Percentiles rank a stretch among this genome's conserved stretches.
Evolutionary conservation across 2,888 invertebrate genomes (phyloP).

Genomic region (Eumacrocentrus americanus): DNA sequence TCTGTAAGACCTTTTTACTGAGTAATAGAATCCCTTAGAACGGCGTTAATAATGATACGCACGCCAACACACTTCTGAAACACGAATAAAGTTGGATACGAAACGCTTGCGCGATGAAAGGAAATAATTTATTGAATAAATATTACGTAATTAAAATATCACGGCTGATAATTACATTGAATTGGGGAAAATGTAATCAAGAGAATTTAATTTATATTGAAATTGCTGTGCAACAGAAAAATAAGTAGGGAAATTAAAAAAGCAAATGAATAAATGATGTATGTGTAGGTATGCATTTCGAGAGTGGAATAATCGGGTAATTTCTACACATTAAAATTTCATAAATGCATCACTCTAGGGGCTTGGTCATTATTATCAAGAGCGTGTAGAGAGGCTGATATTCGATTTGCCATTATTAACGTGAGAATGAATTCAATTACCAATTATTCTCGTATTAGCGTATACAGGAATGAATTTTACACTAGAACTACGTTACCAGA

Average conservation of each 20-base stretch:
- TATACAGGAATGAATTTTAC: conserved; percentile 10
- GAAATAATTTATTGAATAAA: no score
- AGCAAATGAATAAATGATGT: background rate
- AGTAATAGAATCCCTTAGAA: background rate
- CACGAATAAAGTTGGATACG: no score
- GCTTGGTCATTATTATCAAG: background rate
- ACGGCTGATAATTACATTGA: background rate
- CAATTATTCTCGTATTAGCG: conserved; percentile 19
- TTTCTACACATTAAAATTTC: background rate
- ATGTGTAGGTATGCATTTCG: no score
- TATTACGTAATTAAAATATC: no score
- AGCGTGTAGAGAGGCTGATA: background rate
- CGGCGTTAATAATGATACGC: background rate
- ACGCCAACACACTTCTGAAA: no score
- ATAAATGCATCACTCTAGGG: background rate
- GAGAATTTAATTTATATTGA: no score
- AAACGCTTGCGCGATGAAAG: background rate
- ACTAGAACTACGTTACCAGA: background rate
- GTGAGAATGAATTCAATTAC: conserved; percentile 10
- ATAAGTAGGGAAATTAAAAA: no score
- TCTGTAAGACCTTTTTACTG: background rate
- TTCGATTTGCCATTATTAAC: conserved; percentile 19
- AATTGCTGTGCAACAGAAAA: no score
- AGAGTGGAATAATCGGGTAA: background rate
- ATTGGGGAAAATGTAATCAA: no score